Conservation (phyloP, 2,113 vertebrate genomes). For the Nannobrachium achirus region DNA sequence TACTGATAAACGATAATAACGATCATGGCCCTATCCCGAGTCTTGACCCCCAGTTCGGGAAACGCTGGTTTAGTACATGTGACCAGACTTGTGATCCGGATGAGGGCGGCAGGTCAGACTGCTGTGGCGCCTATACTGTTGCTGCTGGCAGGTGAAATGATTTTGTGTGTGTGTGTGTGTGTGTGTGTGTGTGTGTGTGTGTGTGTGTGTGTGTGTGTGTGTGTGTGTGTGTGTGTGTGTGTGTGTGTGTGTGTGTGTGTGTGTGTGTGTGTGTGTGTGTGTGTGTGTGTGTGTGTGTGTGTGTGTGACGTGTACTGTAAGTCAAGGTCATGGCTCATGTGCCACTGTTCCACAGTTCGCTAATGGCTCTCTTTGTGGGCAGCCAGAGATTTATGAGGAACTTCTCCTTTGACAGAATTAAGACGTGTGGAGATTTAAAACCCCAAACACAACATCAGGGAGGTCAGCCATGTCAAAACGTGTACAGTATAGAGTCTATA, state of each 20-base stretch:
- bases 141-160: constrained; percentile 38
- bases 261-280: too few relatives aligned
- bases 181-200: too few relatives aligned
- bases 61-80: background rate
- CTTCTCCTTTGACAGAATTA: constrained; percentile 20
- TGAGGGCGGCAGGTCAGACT: constrained; percentile 8
- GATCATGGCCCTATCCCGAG: too few relatives aligned
- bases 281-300: too few relatives aligned
- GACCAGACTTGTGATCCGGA: constrained; percentile 1
- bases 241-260: too few relatives aligned
- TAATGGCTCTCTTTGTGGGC: constrained; percentile 20
- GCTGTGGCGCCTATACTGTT: constrained; percentile 21
- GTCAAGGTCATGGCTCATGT: constrained; percentile 44
- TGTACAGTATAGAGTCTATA: too few relatives aligned
- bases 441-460: background rate
- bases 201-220: too few relatives aligned
- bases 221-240: too few relatives aligned
- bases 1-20: too few relatives aligned
- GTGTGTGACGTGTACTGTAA: too few relatives aligned
- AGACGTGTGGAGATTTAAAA: constrained; percentile 51
- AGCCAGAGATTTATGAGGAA: constrained; percentile 26
- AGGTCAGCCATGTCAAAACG: too few relatives aligned
- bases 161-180: constrained; percentile 41
- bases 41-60: too few relatives aligned
- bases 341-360: constrained; percentile 20